A percentile compares a stretch with the other conserved stretches of the same genome.
These are phyloP conservation scores for Acleris holmiana DNA, from an alignment of 2,888 invertebrate genomes.

Conservation along the genomic window DNA sequence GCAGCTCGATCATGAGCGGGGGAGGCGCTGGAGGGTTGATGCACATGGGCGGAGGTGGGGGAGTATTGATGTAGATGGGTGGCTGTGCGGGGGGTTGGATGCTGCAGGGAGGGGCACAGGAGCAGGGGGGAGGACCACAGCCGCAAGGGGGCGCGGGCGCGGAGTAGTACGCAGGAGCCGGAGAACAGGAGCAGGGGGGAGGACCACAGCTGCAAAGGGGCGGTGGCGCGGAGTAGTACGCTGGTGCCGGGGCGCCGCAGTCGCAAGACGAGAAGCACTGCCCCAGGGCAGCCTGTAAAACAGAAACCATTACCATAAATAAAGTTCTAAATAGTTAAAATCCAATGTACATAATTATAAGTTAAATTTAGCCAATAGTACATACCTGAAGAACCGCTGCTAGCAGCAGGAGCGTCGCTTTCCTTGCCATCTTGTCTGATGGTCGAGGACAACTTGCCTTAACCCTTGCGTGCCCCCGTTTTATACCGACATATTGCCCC, in stretches of 20 bases:
- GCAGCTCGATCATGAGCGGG: constrained; percentile 60
- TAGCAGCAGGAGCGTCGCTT: constrained; percentile 55
- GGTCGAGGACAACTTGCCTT: constrained; percentile 53
- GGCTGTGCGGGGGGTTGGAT: constrained; percentile 42
- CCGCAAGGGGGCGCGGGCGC: constrained; percentile 47
- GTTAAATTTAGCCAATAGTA: not conserved
- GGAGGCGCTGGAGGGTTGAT: constrained; percentile 59
- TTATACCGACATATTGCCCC: constrained; percentile 68
- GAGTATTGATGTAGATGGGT: constrained; percentile 61
- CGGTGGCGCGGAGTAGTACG: constrained; percentile 48
- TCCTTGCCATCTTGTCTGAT: constrained; percentile 57
- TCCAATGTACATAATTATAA: not conserved
- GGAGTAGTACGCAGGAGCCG: not conserved
- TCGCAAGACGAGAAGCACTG: constrained; percentile 58
- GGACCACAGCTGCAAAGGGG: constrained; percentile 42
- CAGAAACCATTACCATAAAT: constrained; percentile 32
- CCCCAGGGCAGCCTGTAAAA: constrained; percentile 59
- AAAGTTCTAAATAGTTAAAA: not conserved
- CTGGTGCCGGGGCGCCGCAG: constrained; percentile 46
- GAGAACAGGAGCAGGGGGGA: constrained; percentile 40
- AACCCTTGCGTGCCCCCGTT: constrained; percentile 45
- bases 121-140: constrained; percentile 41
- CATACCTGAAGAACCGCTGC: constrained; percentile 62
- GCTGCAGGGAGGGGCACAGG: constrained; percentile 35
- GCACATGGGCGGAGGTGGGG: constrained; percentile 60